These are phyloP conservation scores for Cebus imitator DNA, from an alignment of 2,113 vertebrate species.

Conservation along the genomic window DNA sequence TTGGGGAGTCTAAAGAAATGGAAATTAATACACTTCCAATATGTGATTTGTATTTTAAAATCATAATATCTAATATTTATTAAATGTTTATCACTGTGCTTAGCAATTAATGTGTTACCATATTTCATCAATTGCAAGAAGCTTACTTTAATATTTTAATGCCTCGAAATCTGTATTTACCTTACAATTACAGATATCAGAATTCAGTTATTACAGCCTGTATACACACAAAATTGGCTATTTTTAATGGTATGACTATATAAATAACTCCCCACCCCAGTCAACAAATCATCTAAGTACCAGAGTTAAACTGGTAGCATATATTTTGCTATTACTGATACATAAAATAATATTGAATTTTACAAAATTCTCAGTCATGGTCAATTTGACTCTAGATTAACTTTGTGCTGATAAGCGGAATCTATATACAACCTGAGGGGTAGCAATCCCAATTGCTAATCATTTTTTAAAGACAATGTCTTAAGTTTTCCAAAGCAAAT, in stretches of 20 bases:
- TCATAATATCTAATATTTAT: background rate
- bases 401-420: background rate
- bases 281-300: background rate
- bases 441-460: background rate
- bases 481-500: background rate
- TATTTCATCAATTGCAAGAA: conserved; percentile 11
- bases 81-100: background rate
- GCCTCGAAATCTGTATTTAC: background rate
- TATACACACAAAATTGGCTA: background rate
- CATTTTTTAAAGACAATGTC: background rate
- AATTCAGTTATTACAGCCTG: background rate
- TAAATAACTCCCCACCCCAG: background rate
- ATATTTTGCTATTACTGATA: background rate
- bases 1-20: background rate
- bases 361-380: background rate
- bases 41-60: background rate
- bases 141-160: conserved; percentile 4
- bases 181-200: background rate
- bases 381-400: background rate
- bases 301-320: background rate
- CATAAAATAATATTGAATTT: background rate
- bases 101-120: background rate
- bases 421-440: background rate
- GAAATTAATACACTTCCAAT: background rate
- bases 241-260: background rate